Evolutionary conservation across 2,888 invertebrate species (phyloP).

Genomic region (Nephrotoma appendiculata): DNA sequence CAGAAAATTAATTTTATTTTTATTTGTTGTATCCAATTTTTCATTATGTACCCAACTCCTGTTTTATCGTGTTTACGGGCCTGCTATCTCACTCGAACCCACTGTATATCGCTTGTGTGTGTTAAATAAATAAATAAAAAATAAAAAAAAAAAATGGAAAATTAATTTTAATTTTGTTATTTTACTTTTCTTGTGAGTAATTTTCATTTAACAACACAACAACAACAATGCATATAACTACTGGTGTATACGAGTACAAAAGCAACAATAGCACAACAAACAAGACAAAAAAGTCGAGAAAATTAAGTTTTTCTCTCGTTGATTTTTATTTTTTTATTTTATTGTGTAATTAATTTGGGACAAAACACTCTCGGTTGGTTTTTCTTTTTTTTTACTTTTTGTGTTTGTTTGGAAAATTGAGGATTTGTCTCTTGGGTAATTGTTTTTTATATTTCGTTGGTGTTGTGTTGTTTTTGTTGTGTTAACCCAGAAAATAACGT

Average conservation of each 20-base stretch:
- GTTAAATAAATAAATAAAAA: neutral
- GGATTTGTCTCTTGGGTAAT: conserved; percentile 10
- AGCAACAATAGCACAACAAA: neutral
- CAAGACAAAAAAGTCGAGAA: neutral
- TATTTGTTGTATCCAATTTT: neutral
- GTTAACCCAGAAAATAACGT: neutral
- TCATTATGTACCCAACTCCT: neutral
- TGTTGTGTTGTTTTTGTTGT: neutral
- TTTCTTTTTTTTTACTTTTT: neutral
- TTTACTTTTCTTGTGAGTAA: conserved; percentile 2
- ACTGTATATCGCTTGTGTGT: neutral
- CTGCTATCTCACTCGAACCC: neutral
- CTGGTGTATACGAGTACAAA: neutral
- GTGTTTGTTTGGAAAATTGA: conserved; percentile 9
- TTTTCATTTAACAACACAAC: conserved; percentile 1
- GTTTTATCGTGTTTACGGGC: neutral
- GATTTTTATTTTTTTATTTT: conserved; percentile 4
- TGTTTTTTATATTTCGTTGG: neutral
- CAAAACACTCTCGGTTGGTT: conserved; percentile 10
- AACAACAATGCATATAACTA: neutral
- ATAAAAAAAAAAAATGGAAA: neutral
- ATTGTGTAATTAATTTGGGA: conserved; percentile 14
- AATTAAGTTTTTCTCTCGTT: neutral
- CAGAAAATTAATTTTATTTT: neutral
- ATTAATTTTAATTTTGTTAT: neutral